Evolutionary conservation across 2,113 vertebrate genomes (phyloP), one percentile per base, ranked within the genome.

Genomic region (Lophochroa leadbeateri): DNA sequence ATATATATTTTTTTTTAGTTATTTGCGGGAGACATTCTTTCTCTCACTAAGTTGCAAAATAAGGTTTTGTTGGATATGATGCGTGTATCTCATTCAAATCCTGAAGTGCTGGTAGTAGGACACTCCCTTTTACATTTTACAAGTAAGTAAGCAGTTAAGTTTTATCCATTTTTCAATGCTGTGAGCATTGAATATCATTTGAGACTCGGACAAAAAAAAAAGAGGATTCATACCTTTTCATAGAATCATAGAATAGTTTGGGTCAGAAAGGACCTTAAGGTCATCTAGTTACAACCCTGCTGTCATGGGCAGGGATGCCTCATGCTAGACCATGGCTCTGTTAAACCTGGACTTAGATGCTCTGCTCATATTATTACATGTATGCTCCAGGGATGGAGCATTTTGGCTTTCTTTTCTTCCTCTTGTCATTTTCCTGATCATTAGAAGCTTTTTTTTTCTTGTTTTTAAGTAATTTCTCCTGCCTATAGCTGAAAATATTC

Each of bases 271-370:
- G 17, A 35, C 3, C 10, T 47, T 2, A 63, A 70, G 0, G 9
- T 1, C 47, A 31, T 2, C 55, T 43, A 9, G 0, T 37, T 0
- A 23, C 31, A 23, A 16, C 21, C 57, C 11, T 37, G 25, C 31
- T 68, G 52, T 61, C 52, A 13, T 52, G n/a, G 19, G 3, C 55
- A 70, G 64, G 71, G 31, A 64, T 25, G 35, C 25, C 35, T 70
- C 0, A 49, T 57, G 10, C 41, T 11, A 1, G 35, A 35, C 80
- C 71, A 63, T 72, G 52, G 13, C 37, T 61, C 61, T 19, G 35
- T 75, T 44, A 71, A 83, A 0, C 47, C 47, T 55, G 55, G n/a
- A n/a, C 53, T 69, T 29, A 64, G 46, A 0, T 55, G 39, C 53
- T 69, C 33, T n/a, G 33, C 9, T 23, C 57, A 24, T 58, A 58